Evolutionary conservation across 2,888 invertebrate species (phyloP).

Genomic region (Pandemis cinnamomeana): DNA sequence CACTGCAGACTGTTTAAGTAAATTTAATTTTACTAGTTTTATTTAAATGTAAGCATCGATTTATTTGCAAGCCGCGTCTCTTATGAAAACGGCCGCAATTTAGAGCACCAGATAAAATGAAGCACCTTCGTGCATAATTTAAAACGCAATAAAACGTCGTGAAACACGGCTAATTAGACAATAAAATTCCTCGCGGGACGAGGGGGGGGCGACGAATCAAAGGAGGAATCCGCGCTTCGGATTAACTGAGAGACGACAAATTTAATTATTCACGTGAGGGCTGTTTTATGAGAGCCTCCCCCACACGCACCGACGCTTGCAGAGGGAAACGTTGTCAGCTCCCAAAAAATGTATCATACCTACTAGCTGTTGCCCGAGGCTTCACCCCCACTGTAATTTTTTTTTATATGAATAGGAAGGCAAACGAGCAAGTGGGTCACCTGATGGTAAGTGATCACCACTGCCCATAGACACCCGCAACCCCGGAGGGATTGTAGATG

Average conservation of each 20-base stretch:
- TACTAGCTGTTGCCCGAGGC: too few relatives aligned
- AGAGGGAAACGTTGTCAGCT: too few relatives aligned
- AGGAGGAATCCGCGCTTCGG: slow-evolving; percentile 43
- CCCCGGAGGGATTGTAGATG: too few relatives aligned
- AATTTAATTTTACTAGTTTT: too few relatives aligned
- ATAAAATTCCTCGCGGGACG: slow-evolving; percentile 53
- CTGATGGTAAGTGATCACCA: too few relatives aligned
- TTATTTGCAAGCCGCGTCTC: slow-evolving; percentile 48
- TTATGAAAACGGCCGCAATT: slow-evolving; percentile 70
- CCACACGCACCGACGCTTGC: background rate
- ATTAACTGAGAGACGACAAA: slow-evolving; percentile 44
- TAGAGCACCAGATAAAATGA: slow-evolving; percentile 54
- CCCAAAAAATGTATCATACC: too few relatives aligned
- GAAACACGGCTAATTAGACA: slow-evolving; percentile 69
- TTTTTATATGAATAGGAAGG: too few relatives aligned
- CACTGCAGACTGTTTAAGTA: too few relatives aligned
- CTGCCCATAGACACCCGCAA: too few relatives aligned
- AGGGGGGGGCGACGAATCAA: slow-evolving; percentile 46
- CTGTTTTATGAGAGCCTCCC: slow-evolving; percentile 17
- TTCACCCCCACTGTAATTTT: too few relatives aligned
- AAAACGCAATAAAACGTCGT: slow-evolving; percentile 71
- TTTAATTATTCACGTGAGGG: slow-evolving; percentile 40
- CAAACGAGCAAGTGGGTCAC: too few relatives aligned
- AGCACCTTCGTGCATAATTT: slow-evolving; percentile 71
- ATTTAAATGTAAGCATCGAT: slow-evolving; percentile 2